These are phyloP conservation scores for Pterocles orientalis DNA, from an alignment of 2,113 vertebrate genomes.

Conservation along the genomic window DNA sequence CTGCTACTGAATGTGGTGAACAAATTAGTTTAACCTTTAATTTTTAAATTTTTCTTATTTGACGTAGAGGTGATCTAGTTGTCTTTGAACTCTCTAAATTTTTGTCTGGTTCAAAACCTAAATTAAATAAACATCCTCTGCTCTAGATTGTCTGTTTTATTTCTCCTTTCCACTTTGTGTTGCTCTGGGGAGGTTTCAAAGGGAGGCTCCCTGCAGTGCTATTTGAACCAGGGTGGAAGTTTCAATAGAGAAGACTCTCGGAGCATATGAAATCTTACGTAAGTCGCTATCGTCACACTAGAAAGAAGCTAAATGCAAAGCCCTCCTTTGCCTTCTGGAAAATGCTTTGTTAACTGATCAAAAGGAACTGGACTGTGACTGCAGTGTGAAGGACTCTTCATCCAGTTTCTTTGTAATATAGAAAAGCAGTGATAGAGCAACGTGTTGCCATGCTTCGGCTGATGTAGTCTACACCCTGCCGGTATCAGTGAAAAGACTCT, in stretches of 20 bases:
- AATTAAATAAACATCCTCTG: constrained; percentile 13
- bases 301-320: not conserved
- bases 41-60: not conserved
- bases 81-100: not conserved
- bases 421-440: not conserved
- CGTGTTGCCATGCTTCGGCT: rapidly evolving
- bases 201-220: not conserved
- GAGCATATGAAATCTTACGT: not conserved
- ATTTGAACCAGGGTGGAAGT: not conserved
- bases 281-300: not conserved
- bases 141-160: constrained; percentile 28
- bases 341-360: not conserved
- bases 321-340: not conserved
- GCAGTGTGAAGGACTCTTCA: not conserved
- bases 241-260: not conserved
- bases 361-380: not conserved
- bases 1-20: not conserved
- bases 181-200: not conserved
- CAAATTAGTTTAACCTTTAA: not conserved
- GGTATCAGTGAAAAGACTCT: not conserved
- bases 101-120: not conserved
- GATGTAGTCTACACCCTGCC: not conserved
- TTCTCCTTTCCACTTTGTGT: not conserved
- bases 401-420: not conserved
- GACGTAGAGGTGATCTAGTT: not conserved